Conservation (phyloP, 2,888 invertebrate genomes). For the Thymelicus sylvestris region DNA sequence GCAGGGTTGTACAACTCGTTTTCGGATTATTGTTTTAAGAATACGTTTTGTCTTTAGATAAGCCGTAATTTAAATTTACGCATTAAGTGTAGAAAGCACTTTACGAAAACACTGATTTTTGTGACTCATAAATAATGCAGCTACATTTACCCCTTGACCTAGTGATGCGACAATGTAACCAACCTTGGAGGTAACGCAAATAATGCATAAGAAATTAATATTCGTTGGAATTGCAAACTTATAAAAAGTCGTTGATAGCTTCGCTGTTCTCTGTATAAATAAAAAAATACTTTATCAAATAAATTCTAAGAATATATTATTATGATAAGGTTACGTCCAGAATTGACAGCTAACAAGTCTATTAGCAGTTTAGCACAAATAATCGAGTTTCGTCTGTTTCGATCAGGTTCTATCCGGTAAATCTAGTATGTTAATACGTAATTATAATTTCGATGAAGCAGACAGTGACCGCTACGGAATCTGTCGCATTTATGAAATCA, state of each 20-base stretch:
- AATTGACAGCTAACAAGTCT: conserved; percentile 10
- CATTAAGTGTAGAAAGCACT: neutral
- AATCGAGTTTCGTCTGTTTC: neutral
- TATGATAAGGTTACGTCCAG: conserved; percentile 10
- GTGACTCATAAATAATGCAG: conserved; percentile 1
- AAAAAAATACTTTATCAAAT: no score
- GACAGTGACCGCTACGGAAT: conserved; percentile 20
- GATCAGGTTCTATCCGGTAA: conserved; percentile 29
- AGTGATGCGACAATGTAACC: conserved; percentile 10
- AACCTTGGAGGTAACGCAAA: no score
- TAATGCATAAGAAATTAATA: no score
- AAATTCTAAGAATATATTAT: neutral
- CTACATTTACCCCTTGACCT: conserved; percentile 15
- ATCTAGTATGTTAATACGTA: conserved; percentile 34
- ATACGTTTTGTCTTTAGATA: no score
- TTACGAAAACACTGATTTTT: neutral
- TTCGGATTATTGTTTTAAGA: neutral
- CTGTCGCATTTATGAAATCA: conserved; percentile 17
- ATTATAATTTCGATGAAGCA: conserved; percentile 46
- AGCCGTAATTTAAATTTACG: neutral
- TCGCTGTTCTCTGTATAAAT: no score
- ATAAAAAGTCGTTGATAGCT: no score
- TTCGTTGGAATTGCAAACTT: no score
- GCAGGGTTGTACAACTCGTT: conserved; percentile 21
- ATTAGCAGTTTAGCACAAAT: conserved; percentile 15